Evolutionary conservation across 2,888 invertebrate species (phyloP), one percentile per base, ranked within the genome.

Genomic region (Pterostichus madidus): DNA sequence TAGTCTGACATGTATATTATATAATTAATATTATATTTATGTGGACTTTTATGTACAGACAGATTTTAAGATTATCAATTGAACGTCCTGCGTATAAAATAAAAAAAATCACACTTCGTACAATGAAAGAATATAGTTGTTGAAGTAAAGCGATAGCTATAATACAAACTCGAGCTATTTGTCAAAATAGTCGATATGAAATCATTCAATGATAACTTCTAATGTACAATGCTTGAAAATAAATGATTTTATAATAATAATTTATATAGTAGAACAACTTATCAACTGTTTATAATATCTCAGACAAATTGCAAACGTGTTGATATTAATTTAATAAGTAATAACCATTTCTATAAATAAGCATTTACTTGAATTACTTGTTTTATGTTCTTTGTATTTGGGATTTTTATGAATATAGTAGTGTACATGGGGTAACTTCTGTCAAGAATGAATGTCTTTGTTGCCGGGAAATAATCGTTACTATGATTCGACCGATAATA

Each of bases 41-140:
- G 81, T 81, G 81, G 81, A 81, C 81, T 81, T 81, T 81, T 81
- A 81, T 81, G 73, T 81, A 81, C 81, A 81, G 81, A 81, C 49
- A 75, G 59, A 73, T 81, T 75, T 39, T 75, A 75, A 75, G 81
- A 75, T 81, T 81, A 81, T 81, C 61, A 73, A 75, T 59, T 61
- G 75, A 81, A 81, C 81, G 81, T 81, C 81, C 81, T 81, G 81
- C 81, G 81, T 81, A 75, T 81, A 75, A 81, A 81, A 73, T 56
- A 59, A 73, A 80, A n/a, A 53, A 71, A 77, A 73, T 80, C 80
- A 80, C 80, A 80, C 80, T 73, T 73, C 35, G 49, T 68, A 73
- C 68, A 73, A 73, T 64, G 46, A 79, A 79, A 79, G 31, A 39
- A 64, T 79, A 79, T 53, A 35, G 44, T 39, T 39, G 39, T 32